phyloP scores from a whole-genome alignment of 2,113 vertebrate species.

The Perca fluviatilis region DNA sequence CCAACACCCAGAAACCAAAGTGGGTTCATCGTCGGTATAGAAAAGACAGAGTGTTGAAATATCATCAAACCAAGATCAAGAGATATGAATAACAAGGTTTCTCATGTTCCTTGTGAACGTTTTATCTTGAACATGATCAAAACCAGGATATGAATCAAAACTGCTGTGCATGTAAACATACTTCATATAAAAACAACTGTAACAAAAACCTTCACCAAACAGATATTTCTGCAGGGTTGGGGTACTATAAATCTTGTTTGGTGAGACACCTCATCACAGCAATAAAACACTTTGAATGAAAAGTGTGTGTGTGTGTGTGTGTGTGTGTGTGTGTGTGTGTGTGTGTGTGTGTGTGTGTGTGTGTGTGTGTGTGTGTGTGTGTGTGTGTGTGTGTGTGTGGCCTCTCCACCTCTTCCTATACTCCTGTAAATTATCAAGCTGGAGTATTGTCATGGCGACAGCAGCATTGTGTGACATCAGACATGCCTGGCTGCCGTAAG shows the following conservation, averaged over 20 bases:
- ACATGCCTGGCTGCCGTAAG: slow-evolving; percentile 44
- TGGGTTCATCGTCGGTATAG: not conserved
- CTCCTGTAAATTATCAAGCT: slow-evolving; percentile 41
- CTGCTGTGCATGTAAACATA: not conserved
- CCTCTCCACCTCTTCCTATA: slow-evolving; percentile 16
- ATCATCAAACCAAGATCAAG: not conserved
- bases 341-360: too few relatives aligned
- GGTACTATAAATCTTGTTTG: slow-evolving; percentile 16
- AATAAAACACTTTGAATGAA: slow-evolving; percentile 10
- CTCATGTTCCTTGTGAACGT: not conserved
- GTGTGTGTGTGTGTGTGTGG: not conserved
- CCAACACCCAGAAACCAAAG: not conserved
- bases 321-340: too few relatives aligned
- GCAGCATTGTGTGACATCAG: slow-evolving; percentile 25
- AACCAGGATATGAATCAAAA: not conserved
- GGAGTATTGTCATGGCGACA: not conserved
- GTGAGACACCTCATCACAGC: slow-evolving; percentile 19
- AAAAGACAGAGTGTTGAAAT: not conserved
- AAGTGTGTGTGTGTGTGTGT: not conserved
- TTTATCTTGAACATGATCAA: slow-evolving; percentile 7
- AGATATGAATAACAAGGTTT: not conserved
- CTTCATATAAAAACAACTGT: not conserved
- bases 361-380: too few relatives aligned
- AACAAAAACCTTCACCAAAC: not conserved
- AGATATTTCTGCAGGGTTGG: slow-evolving; percentile 1